Evolutionary conservation across 2,888 invertebrate species (phyloP).

Genomic region (Mylabris sibirica): DNA sequence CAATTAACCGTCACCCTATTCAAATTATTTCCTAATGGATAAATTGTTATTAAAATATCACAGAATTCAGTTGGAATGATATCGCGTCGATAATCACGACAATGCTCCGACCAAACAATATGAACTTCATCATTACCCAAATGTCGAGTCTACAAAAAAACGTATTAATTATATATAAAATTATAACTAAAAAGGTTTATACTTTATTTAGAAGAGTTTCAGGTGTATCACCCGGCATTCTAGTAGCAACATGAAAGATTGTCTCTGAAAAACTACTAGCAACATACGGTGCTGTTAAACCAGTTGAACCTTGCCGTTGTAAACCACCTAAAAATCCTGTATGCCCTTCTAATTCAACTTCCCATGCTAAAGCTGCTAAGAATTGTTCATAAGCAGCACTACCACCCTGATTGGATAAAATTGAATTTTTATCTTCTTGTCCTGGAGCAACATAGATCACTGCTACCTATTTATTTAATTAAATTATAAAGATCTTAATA

Average conservation of each 20-base stretch:
- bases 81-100: conserved; percentile 92
- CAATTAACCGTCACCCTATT: conserved; percentile 88
- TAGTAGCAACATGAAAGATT: conserved; percentile 96
- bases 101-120: conserved; percentile 99
- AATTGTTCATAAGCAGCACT: conserved; percentile 91
- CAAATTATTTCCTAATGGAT: conserved; percentile 87
- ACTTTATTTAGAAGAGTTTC: conserved; percentile 89
- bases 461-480: conserved; percentile 68
- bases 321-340: conserved; percentile 95
- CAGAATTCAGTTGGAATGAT: conserved; percentile 99
- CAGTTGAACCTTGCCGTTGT: conserved; percentile 88
- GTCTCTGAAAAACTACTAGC: conserved; percentile 94
- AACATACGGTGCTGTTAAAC: conserved; percentile 92
- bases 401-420: conserved; percentile 88
- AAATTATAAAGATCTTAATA: not conserved
- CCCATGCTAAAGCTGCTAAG: conserved; percentile 77
- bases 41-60: conserved; percentile 96
- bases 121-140: conserved; percentile 98
- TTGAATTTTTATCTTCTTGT: conserved; percentile 95
- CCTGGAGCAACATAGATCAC: conserved; percentile 98
- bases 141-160: conserved; percentile 78
- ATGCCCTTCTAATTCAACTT: conserved; percentile 91
- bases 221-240: conserved; percentile 91
- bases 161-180: too few relatives aligned
- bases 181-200: conserved; percentile 23